These are phyloP conservation scores for Adelognathus sp. DNA, from an alignment of 2,888 invertebrate genomes.

Conservation along the genomic window DNA sequence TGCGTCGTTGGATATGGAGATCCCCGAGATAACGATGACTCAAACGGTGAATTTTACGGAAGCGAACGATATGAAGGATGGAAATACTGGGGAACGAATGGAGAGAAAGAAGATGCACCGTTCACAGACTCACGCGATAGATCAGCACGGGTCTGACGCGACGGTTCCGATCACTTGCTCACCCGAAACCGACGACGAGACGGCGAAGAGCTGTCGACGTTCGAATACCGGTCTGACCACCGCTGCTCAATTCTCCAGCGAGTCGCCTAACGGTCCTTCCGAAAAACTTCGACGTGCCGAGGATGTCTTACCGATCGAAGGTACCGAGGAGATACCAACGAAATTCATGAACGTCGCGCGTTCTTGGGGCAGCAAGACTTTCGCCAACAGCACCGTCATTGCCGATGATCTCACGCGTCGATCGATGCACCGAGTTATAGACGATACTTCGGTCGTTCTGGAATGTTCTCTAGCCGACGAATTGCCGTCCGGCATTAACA, in stretches of 20 bases:
- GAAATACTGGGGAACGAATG: background rate
- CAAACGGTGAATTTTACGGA: background rate
- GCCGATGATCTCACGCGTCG: background rate
- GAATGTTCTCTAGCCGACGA: background rate
- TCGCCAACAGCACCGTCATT: background rate
- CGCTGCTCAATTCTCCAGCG: slow-evolving; percentile 15
- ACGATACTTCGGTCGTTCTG: background rate
- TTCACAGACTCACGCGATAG: background rate
- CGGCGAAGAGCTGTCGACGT: background rate
- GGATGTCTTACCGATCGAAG: background rate
- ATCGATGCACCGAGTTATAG: background rate
- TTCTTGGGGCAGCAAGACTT: background rate
- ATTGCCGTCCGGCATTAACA: background rate
- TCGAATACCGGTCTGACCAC: background rate
- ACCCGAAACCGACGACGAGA: background rate
- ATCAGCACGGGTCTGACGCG: background rate
- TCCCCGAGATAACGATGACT: background rate
- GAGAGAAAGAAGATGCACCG: background rate
- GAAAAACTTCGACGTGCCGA: slow-evolving; percentile 9
- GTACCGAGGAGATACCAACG: background rate
- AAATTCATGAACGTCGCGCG: background rate
- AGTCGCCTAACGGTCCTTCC: background rate
- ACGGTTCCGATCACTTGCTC: background rate
- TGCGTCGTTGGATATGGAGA: background rate
- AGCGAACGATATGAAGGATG: background rate